These are phyloP conservation scores for Cheilosia grossa DNA, from an alignment of 2,888 invertebrate species.

Conservation along the genomic window DNA sequence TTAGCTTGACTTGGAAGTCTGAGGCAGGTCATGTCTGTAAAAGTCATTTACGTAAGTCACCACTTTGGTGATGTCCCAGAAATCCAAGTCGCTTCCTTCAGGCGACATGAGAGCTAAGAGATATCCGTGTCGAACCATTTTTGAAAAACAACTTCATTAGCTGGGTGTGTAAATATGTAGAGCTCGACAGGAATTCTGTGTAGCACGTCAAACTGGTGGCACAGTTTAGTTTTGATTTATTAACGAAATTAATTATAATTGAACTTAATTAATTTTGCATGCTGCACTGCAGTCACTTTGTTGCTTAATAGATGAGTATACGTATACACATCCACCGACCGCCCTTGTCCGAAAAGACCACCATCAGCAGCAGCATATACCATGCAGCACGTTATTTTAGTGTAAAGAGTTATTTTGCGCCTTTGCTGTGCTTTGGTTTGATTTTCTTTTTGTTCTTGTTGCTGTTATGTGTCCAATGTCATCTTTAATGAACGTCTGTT, in stretches of 20 bases:
- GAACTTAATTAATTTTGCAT: slow-evolving; percentile 75
- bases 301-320: slow-evolving; percentile 11
- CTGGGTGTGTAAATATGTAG: background rate
- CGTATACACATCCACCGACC: background rate
- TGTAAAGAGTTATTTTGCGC: slow-evolving; percentile 26
- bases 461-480: slow-evolving; percentile 50
- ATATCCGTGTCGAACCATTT: background rate
- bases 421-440: background rate
- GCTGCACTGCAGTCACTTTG: slow-evolving; percentile 41
- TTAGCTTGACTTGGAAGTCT: no score
- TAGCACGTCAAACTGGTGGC: slow-evolving; percentile 51
- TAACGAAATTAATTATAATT: slow-evolving; percentile 75
- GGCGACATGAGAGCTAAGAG: no score
- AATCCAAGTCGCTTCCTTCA: no score
- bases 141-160: background rate
- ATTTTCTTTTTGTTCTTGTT: slow-evolving; percentile 4
- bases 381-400: slow-evolving; percentile 33
- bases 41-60: no score
- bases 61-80: no score
- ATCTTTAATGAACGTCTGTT: slow-evolving; percentile 73
- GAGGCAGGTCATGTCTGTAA: no score
- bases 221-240: slow-evolving; percentile 76
- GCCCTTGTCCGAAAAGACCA: slow-evolving; percentile 14
- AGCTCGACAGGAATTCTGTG: background rate
- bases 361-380: slow-evolving; percentile 8